These are phyloP conservation scores for Eptesicus fuscus DNA, from an alignment of 2,113 vertebrate genomes.

Conservation along the genomic window DNA sequence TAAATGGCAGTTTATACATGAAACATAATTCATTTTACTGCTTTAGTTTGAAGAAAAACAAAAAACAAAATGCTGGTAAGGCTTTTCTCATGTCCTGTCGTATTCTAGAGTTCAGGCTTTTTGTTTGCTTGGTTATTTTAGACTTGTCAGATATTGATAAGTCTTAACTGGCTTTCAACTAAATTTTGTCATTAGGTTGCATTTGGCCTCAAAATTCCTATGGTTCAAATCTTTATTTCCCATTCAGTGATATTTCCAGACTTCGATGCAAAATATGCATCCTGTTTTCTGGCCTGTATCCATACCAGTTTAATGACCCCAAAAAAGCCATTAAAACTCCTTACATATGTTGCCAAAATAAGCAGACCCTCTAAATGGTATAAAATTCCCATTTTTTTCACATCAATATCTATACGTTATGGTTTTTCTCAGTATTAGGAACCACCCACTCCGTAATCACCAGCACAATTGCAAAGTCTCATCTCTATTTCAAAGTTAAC, in stretches of 20 bases:
- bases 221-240: constrained; percentile 9
- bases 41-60: not conserved
- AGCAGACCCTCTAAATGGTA: not conserved
- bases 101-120: not conserved
- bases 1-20: constrained; percentile 26
- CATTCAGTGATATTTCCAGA: constrained; percentile 7
- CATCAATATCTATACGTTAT: not conserved
- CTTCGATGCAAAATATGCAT: not conserved
- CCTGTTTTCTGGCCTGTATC: not conserved
- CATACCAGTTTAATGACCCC: not conserved
- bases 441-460: not conserved
- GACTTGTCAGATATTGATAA: not conserved
- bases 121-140: not conserved
- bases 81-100: not conserved
- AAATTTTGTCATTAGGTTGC: not conserved
- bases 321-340: constrained; percentile 24
- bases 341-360: not conserved
- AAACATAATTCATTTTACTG: not conserved
- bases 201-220: not conserved
- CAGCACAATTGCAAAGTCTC: not conserved
- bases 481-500: not conserved
- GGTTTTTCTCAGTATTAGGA: not conserved
- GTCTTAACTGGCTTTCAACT: not conserved
- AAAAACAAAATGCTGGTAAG: constrained; percentile 25
- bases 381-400: not conserved